Base-by-base conservation (phyloP, 1,140 invertebrate species). In the Episyrphus balteatus region DNA sequence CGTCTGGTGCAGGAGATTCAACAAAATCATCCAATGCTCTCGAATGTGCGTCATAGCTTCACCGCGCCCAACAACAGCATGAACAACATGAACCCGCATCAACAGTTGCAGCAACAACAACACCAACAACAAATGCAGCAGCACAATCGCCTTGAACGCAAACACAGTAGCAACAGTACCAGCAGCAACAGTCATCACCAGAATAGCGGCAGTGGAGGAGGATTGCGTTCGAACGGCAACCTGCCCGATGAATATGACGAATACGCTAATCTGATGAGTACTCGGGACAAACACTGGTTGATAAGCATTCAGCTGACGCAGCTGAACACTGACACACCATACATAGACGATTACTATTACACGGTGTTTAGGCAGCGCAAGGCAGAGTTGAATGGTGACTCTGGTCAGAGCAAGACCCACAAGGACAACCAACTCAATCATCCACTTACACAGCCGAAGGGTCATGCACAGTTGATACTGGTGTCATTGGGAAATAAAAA, bases 261-360 rank as follows among this genome's bases (percentile, higher is more conserved):
- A 57, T 92, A 92, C 63, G 82, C 83, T 7, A 90, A 89, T 18
- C 70, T 95, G 3, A 96, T 97, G 92, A 91, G 86, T 34, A 78
- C 79, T 50, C 76, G 82, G 36, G 92, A 96, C 58, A 95, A 94
- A 60, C 88, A 92, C 50, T 93, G 91, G 89, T 73, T 96, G 2
- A 81, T 91, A 41, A 92, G 92, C 62, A 94, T 96, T 58, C 92
- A 95, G 67, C 71, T 92, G 54, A 68, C 92, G 47, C 91, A 94
- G 64, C 71, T 95, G 0, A 86, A 86, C 53, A 88, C 86, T 1
- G 85, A 84, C 40, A 87, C 86, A 32, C 86, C 87, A 0, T 88
- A 88, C 59, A 79, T 88, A 53, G 86, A 89, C 57, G 87, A 91
- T 62, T 90, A 86, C 62, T 92, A 90, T 62, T 89, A 83, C 56